Evolutionary conservation across 2,888 invertebrate genomes (phyloP).

Genomic region (Tinea semifulvella): DNA sequence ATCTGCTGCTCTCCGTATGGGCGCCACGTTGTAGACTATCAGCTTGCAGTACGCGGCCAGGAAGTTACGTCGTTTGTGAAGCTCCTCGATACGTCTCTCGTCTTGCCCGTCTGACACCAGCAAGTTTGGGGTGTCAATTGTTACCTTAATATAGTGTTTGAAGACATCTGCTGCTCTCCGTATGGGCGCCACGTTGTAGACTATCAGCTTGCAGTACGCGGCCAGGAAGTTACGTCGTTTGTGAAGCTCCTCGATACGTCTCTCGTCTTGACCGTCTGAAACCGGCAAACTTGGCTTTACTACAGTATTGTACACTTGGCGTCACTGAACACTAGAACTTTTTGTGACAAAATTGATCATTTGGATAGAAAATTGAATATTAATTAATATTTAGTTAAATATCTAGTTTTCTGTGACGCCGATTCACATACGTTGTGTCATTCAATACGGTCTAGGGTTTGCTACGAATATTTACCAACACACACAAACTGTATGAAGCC

Average conservation of each 20-base stretch:
- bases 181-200: conserved; percentile 96
- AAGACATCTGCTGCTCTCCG: conserved; percentile 93
- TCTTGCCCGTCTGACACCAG: neutral
- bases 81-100: conserved; percentile 21
- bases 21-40: conserved; percentile 96
- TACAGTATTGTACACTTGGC: too few species aligned
- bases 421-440: too few species aligned
- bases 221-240: conserved; percentile 96
- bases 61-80: conserved; percentile 95
- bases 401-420: too few species aligned
- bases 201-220: conserved; percentile 96
- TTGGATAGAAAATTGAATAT: too few species aligned
- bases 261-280: conserved; percentile 94
- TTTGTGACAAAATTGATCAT: too few species aligned
- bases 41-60: conserved; percentile 97
- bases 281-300: too few species aligned
- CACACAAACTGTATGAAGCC: too few species aligned
- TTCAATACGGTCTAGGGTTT: too few species aligned
- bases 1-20: conserved; percentile 90
- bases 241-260: conserved; percentile 96
- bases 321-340: too few species aligned
- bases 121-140: neutral
- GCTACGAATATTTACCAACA: too few species aligned
- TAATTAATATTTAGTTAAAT: too few species aligned
- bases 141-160: conserved; percentile 94